Percentiles rank a stretch among this genome's conserved stretches.
phyloP scores from a whole-genome alignment of 2,888 invertebrate genomes.

The Geophilus truncorum region DNA sequence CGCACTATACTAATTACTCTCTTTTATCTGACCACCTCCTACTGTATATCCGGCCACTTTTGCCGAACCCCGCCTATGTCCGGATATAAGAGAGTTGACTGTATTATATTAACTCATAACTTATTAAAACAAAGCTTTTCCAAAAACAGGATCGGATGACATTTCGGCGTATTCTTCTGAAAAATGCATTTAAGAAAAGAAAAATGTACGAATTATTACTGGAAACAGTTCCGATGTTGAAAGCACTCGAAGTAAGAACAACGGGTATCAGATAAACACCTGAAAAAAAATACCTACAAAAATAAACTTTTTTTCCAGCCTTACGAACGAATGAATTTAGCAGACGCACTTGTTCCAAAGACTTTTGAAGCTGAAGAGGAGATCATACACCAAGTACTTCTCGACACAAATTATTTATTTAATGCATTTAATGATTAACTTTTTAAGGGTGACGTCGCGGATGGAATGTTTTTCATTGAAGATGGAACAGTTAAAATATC shows the following conservation, averaged over 20 bases:
- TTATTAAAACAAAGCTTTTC: no score
- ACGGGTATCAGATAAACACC: no score
- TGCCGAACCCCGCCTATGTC: no score
- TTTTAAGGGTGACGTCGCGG: constrained; percentile 84
- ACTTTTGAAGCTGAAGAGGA: constrained; percentile 67
- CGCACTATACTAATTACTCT: no score
- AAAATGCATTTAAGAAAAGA: constrained; percentile 95
- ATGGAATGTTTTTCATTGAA: constrained; percentile 98
- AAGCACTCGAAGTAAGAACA: constrained; percentile 83
- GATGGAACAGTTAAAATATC: constrained; percentile 82
- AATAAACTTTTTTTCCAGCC: constrained; percentile 60
- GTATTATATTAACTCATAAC: no score
- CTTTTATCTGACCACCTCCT: no score
- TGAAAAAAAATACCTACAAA: no score
- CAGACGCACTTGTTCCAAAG: constrained; percentile 86
- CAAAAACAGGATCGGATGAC: constrained; percentile 89
- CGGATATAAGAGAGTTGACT: no score
- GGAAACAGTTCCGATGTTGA: constrained; percentile 92
- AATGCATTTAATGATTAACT: no score
- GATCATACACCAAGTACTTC: constrained; percentile 92
- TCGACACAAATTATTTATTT: no score
- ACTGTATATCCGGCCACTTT: no score
- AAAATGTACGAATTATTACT: constrained; percentile 94
- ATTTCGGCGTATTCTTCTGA: constrained; percentile 91
- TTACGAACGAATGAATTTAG: constrained; percentile 95